Conservation (phyloP, 2,113 vertebrate genomes). For the Eonycteris spelaea region DNA sequence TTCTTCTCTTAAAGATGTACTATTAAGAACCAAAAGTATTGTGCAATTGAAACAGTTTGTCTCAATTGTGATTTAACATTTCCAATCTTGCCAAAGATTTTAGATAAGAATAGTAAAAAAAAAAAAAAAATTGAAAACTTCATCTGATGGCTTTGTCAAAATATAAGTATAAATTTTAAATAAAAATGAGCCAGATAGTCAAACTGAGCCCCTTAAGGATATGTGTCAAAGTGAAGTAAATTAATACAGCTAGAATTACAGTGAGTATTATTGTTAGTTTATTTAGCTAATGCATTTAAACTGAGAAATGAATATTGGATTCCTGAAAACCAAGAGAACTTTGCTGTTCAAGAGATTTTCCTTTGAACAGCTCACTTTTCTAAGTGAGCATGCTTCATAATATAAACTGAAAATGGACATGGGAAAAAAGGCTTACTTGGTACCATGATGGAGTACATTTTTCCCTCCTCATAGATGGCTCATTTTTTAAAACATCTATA, state of each 20-base stretch:
- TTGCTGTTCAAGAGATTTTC: not conserved
- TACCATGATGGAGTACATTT: constrained; percentile 55
- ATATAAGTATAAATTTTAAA: not conserved
- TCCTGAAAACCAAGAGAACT: not conserved
- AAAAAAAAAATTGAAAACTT: not conserved
- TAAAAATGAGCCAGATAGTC: not conserved
- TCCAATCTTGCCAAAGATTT: not conserved
- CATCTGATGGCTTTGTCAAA: not conserved
- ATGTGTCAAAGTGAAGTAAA: not conserved
- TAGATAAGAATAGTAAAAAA: not conserved
- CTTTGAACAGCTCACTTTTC: not conserved
- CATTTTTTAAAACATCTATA: not conserved
- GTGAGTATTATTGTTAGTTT: not conserved
- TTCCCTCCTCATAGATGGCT: constrained; percentile 67
- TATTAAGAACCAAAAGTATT: not conserved
- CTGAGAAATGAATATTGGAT: not conserved
- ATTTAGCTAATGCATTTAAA: not conserved
- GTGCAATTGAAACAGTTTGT: not conserved
- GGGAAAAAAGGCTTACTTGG: constrained; percentile 51
- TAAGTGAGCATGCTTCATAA: constrained; percentile 46
- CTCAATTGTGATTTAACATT: not conserved
- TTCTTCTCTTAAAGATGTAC: not conserved
- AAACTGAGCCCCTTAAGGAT: not conserved
- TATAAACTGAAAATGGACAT: constrained; percentile 30
- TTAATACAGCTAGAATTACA: not conserved